A percentile compares a stretch with the other conserved stretches of the same genome.
These are phyloP conservation scores for Dryas iulia DNA, from an alignment of 1,140 invertebrate species.

Conservation along the genomic window DNA sequence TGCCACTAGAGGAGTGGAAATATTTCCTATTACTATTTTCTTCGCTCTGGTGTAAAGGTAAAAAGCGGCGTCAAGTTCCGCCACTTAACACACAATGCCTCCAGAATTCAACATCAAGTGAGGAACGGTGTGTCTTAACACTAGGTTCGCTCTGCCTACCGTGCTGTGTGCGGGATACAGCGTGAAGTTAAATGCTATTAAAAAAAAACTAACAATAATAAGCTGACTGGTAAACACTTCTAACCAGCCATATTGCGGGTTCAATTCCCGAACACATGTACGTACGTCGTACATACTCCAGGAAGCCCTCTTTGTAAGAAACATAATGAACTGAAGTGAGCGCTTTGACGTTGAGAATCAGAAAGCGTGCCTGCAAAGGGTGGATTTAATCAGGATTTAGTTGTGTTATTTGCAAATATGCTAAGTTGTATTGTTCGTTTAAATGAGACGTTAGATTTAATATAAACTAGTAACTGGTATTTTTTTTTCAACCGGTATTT, in stretches of 20 bases:
- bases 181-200: no score
- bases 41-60: no score
- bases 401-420: constrained; percentile 30
- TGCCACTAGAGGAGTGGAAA: no score
- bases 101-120: no score
- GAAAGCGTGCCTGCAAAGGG: constrained; percentile 16
- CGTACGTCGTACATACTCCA: background rate
- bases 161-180: no score
- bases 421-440: background rate
- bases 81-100: no score
- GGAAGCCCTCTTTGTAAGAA: constrained; percentile 12
- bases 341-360: constrained; percentile 38
- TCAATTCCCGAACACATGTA: constrained; percentile 22
- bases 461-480: no score
- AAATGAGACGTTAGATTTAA: background rate
- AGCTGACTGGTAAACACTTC: constrained; percentile 5
- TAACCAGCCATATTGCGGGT: constrained; percentile 16
- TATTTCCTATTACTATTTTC: no score
- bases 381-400: constrained; percentile 13
- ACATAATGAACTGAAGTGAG: constrained; percentile 39
- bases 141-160: no score
- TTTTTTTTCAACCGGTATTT: no score
- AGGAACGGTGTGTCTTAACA: no score
- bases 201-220: background rate
- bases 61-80: no score